Conservation (phyloP, 2,888 invertebrate species). For the Creontiades dilutus region DNA sequence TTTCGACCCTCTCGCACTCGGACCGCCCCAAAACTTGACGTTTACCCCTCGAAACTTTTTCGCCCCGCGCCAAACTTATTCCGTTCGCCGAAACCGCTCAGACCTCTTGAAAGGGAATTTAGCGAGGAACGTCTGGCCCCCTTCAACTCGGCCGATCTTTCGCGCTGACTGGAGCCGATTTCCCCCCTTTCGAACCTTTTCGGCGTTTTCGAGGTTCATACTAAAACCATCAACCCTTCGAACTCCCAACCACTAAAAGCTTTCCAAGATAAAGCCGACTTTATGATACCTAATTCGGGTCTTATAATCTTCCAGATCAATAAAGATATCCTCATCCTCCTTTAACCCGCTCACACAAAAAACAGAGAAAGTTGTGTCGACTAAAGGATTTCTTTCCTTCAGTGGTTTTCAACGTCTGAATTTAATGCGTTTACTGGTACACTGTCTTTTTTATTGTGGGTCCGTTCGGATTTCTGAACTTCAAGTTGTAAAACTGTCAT, state of each 20-base stretch:
- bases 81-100: slow-evolving; percentile 1
- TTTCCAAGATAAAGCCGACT: slow-evolving; percentile 68
- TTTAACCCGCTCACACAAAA: neutral
- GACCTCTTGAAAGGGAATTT: slow-evolving; percentile 3
- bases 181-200: slow-evolving; percentile 6
- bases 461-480: neutral
- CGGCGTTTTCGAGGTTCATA: slow-evolving; percentile 3
- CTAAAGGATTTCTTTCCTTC: neutral
- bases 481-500: neutral
- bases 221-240: slow-evolving; percentile 57
- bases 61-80: neutral
- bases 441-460: neutral
- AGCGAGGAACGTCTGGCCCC: neutral
- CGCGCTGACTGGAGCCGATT: slow-evolving; percentile 1
- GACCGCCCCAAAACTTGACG: neutral
- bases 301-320: slow-evolving; percentile 62
- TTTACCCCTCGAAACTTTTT: slow-evolving; percentile 8
- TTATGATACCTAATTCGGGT: slow-evolving; percentile 63
- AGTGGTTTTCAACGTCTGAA: neutral
- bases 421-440: slow-evolving; percentile 14
- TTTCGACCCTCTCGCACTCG: neutral
- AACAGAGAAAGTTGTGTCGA: neutral
- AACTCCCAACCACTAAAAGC: slow-evolving; percentile 66
- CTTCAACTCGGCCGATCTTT: neutral
- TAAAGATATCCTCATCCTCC: slow-evolving; percentile 55